phyloP scores from a whole-genome alignment of 2,113 vertebrate genomes.

The Sinocyclocheilus grahami region DNA sequence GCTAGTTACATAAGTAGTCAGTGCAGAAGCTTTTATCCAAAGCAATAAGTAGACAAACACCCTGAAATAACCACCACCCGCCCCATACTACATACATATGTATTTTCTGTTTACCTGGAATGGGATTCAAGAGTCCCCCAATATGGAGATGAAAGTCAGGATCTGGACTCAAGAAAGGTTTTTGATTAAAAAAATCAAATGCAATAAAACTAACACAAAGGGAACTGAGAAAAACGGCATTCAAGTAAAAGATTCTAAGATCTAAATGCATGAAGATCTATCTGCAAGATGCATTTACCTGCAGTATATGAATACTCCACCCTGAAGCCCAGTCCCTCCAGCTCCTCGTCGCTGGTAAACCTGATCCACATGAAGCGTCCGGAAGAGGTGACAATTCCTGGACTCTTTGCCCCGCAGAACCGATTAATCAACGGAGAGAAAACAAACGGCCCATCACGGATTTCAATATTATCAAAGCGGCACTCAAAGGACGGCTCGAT shows the following conservation, averaged over 20 bases:
- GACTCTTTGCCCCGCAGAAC: slow-evolving; percentile 87
- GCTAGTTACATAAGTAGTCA: not conserved
- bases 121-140: slow-evolving; percentile 95
- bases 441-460: slow-evolving; percentile 94
- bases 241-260: not conserved
- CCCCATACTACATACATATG: not conserved
- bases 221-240: not conserved
- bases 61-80: not conserved
- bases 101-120: slow-evolving; percentile 83
- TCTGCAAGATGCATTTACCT: slow-evolving; percentile 75
- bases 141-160: slow-evolving; percentile 93
- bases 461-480: slow-evolving; percentile 94
- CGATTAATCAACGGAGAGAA: slow-evolving; percentile 93
- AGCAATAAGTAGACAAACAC: not conserved
- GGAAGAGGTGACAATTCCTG: slow-evolving; percentile 86
- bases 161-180: slow-evolving; percentile 73
- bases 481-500: slow-evolving; percentile 95
- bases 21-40: not conserved
- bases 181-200: slow-evolving; percentile 25
- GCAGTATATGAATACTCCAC: slow-evolving; percentile 92
- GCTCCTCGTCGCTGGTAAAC: slow-evolving; percentile 93
- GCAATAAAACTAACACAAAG: not conserved
- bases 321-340: slow-evolving; percentile 91
- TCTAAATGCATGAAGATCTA: not conserved
- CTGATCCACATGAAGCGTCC: slow-evolving; percentile 98